Evolutionary conservation across 64 coral and sea anemone genomes (phyloP).

Genomic region (Montipora sp.): DNA sequence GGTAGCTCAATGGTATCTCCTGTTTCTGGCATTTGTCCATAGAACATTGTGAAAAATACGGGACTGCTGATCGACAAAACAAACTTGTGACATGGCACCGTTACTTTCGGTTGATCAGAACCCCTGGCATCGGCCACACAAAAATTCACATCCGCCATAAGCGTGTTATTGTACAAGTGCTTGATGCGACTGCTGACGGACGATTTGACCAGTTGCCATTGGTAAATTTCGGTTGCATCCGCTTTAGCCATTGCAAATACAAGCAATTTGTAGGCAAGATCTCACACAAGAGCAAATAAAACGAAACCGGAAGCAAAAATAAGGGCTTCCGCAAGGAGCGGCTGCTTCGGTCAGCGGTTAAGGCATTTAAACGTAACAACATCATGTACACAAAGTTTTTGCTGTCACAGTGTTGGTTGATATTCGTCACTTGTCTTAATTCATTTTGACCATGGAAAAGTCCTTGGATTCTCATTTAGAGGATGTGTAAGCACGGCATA

Average conservation of each 20-base stretch:
- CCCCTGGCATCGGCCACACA: background rate
- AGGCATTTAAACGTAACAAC: background rate
- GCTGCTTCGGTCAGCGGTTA: background rate
- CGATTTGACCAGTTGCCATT: background rate
- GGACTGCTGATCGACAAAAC: background rate
- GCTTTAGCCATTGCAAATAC: too few species aligned
- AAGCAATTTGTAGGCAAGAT: background rate
- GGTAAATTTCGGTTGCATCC: background rate
- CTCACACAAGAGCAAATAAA: background rate
- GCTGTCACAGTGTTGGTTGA: too few species aligned
- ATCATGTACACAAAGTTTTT: background rate
- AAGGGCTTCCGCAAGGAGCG: background rate
- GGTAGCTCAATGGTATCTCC: background rate
- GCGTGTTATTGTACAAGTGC: background rate
- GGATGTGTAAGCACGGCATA: conserved; percentile 61
- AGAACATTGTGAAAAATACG: conserved; percentile 7
- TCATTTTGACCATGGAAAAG: conserved; percentile 63
- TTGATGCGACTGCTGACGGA: conserved; percentile 8
- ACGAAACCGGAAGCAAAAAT: background rate
- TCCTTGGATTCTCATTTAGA: conserved; percentile 78
- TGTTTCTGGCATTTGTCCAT: background rate
- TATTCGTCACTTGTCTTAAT: background rate
- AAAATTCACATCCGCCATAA: conserved; percentile 6
- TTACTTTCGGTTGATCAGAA: background rate
- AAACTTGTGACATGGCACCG: conserved; percentile 24